Base-by-base conservation (phyloP, 1,140 invertebrate genomes). In the Aphelenchoides fujianensis region DNA sequence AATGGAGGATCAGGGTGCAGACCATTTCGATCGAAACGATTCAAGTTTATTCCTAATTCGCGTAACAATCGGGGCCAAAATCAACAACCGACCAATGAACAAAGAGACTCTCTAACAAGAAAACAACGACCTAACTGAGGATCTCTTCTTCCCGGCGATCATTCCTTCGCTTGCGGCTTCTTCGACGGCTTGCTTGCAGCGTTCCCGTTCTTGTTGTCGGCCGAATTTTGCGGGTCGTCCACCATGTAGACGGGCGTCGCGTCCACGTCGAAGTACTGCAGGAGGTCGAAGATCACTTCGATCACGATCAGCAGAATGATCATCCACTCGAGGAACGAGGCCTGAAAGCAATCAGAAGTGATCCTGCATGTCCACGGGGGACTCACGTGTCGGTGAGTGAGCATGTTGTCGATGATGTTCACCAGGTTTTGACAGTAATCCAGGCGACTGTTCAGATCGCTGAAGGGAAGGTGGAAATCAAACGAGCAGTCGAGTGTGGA, bases 281-380 rank as follows among this genome's bases (percentile, higher is more conserved):
- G 71, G 36, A 69, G 31, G 48, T 80, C 78, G 62, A 79, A 79
- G 35, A 79, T 54, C 35, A 79, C 78, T 70, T 79, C 78, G 31
- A 79, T 72, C 3, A 79, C 79, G 55, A 80, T 80, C 9, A 80
- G 54, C 35, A 76, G 30, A 63, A 80, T 80, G 54, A 80, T 80
- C 69, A 81, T 79, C 79, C 79, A 81, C 54, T 80, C 79, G 16
- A 80, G 67, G 36, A 28, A 53, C 0, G 76, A 74, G 1, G 74
- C 79, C 69, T 69, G 28, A 69, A 69, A 2, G 2, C n/a, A 63
- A 63, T 19, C 19, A 64, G 1, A 64, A 67, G 23, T 31, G 19
- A 28, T 2, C 2, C 12, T 57, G 16, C 1, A 61, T 2, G 9
- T 2, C 9, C 2, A 5, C 2, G 12, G 70, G 2, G 16, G 16